phyloP scores from a whole-genome alignment of 2,888 invertebrate species.

The Julus scanicus region DNA sequence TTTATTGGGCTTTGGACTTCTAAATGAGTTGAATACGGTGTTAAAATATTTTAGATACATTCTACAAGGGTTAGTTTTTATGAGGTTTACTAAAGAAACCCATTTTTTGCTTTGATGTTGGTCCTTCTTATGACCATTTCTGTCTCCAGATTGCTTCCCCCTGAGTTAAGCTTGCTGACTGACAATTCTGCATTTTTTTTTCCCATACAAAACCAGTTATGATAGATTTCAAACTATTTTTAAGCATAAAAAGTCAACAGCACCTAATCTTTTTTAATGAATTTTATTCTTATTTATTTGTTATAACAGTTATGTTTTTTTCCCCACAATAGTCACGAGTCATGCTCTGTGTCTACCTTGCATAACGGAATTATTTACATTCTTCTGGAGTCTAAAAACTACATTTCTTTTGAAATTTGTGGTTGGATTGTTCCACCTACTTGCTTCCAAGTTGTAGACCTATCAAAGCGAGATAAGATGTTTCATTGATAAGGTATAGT shows the following conservation, averaged over 20 bases:
- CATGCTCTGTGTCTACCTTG: neutral
- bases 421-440: neutral
- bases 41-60: neutral
- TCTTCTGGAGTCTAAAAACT: neutral
- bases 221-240: neutral
- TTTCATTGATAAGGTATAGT: conserved; percentile 14
- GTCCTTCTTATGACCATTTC: neutral
- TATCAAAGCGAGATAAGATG: neutral
- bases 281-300: neutral
- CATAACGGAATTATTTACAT: conserved; percentile 11
- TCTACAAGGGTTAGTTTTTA: neutral
- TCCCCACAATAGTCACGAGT: neutral
- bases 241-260: neutral
- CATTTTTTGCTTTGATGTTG: neutral
- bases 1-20: neutral
- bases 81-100: neutral
- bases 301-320: neutral
- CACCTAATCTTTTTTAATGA: neutral
- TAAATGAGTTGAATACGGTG: neutral
- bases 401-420: neutral
- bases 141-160: neutral
- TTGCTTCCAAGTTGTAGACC: neutral
- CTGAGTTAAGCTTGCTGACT: neutral
- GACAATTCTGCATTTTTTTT: neutral
- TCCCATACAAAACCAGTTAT: neutral